Percentiles rank a stretch among this genome's conserved stretches.
These are phyloP conservation scores for Prietella phreatophila DNA, from an alignment of 2,113 vertebrate species.

Conservation along the genomic window DNA sequence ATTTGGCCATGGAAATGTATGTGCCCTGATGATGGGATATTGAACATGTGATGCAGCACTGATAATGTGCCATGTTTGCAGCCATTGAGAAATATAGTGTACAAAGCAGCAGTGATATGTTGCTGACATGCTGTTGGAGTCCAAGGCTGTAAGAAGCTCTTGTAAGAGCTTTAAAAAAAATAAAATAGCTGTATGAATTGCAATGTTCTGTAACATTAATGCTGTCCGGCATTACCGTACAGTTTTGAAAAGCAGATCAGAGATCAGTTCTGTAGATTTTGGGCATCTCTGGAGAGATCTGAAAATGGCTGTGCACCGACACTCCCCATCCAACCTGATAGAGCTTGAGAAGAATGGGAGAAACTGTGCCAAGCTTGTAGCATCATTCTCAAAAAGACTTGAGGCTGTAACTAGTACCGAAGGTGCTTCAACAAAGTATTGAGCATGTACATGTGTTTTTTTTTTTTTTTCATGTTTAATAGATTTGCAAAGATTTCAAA, in stretches of 20 bases:
- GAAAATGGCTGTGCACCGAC: too few relatives aligned
- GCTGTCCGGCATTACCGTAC: not conserved
- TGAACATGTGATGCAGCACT: not conserved
- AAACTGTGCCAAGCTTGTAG: too few relatives aligned
- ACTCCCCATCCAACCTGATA: too few relatives aligned
- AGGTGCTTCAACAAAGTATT: too few relatives aligned
- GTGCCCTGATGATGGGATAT: not conserved
- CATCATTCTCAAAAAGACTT: too few relatives aligned
- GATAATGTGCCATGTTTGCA: not conserved
- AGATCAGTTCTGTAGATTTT: not conserved
- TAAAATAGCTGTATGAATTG: not conserved
- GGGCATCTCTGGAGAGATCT: too few relatives aligned
- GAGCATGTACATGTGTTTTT: too few relatives aligned
- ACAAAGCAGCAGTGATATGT: not conserved
- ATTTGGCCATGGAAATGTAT: slow-evolving; percentile 19
- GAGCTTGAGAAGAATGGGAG: too few relatives aligned
- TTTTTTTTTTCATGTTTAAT: too few relatives aligned
- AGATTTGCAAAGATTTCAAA: too few relatives aligned
- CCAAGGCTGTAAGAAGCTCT: not conserved
- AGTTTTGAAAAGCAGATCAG: not conserved
- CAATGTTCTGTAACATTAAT: not conserved
- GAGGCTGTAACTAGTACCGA: too few relatives aligned
- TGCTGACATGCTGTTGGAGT: not conserved
- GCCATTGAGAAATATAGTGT: not conserved
- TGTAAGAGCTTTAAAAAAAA: not conserved